phyloP scores from a whole-genome alignment of 2,113 vertebrate genomes.

The Apus apus region DNA sequence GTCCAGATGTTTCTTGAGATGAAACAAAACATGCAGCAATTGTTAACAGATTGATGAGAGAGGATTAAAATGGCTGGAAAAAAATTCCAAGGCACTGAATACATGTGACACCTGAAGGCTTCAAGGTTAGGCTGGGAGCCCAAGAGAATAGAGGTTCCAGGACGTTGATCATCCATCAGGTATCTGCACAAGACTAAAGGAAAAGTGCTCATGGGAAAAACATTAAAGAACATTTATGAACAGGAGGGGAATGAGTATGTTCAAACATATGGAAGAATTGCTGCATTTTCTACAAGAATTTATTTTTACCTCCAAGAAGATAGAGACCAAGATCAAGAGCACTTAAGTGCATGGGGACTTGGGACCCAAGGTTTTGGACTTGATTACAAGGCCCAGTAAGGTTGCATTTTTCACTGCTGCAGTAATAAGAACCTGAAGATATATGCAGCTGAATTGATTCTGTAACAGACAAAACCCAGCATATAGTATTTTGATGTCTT shows the following conservation, averaged over 20 bases:
- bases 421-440: conserved; percentile 42
- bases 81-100: conserved; percentile 50
- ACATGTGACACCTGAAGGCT: conserved; percentile 51
- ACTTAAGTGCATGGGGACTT: neutral
- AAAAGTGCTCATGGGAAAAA: conserved; percentile 36
- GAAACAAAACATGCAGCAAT: conserved; percentile 58
- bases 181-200: neutral
- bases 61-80: conserved; percentile 51
- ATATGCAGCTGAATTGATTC: neutral
- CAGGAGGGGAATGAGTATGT: neutral
- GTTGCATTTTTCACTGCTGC: conserved; percentile 56
- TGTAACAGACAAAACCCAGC: neutral
- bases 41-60: conserved; percentile 61
- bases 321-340: conserved; percentile 3
- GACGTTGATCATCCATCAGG: neutral
- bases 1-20: conserved; percentile 71
- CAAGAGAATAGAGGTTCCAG: conserved; percentile 21
- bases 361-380: conserved; percentile 24
- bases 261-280: conserved; percentile 19
- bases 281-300: neutral
- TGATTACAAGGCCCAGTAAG: conserved; percentile 23
- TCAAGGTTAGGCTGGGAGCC: conserved; percentile 35
- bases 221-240: conserved; percentile 38
- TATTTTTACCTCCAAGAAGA: conserved; percentile 38
- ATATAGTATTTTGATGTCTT: conserved; percentile 17